phyloP scores from a whole-genome alignment of 2,797 vertebrate genomes.

The Gadopsis bispinosus region DNA sequence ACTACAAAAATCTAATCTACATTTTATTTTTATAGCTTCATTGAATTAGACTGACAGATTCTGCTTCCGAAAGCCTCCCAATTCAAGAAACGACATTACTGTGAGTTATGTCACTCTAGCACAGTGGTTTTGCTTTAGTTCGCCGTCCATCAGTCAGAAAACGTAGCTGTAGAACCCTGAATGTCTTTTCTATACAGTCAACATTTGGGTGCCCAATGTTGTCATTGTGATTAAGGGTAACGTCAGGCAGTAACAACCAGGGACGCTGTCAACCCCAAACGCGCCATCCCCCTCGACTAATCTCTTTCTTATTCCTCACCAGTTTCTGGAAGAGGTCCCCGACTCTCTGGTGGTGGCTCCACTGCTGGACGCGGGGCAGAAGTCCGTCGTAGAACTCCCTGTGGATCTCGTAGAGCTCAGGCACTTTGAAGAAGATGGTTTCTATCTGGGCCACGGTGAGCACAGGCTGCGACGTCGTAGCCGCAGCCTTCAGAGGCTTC shows the following conservation, averaged over 20 bases:
- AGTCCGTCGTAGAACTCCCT: slow-evolving; percentile 97
- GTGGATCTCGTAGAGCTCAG: slow-evolving; percentile 98
- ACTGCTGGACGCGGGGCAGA: slow-evolving; percentile 94
- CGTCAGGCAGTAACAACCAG: slow-evolving; percentile 25
- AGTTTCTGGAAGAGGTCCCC: slow-evolving; percentile 99
- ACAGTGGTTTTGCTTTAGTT: slow-evolving; percentile 4
- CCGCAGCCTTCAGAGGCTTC: slow-evolving; percentile 97
- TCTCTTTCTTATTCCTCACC: slow-evolving; percentile 80
- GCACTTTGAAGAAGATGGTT: slow-evolving; percentile 99
- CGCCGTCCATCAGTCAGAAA: slow-evolving; percentile 12
- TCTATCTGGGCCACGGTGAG: slow-evolving; percentile 95
- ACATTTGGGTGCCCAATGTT: slow-evolving; percentile 19
- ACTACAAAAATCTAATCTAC: slow-evolving; percentile 40
- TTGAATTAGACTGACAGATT: slow-evolving; percentile 31
- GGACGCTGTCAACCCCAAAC: slow-evolving; percentile 8
- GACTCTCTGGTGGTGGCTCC: slow-evolving; percentile 96
- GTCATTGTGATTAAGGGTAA: slow-evolving; percentile 50
- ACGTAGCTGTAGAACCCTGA: not conserved
- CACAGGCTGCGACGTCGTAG: slow-evolving; percentile 97
- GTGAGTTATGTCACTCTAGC: slow-evolving; percentile 19
- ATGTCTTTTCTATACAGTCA: slow-evolving; percentile 33
- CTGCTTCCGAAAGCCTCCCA: slow-evolving; percentile 16
- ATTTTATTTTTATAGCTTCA: slow-evolving; percentile 32
- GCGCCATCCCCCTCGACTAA: not conserved
- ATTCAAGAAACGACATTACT: slow-evolving; percentile 31